Evolutionary conservation across 2,113 vertebrate species (phyloP).

Genomic region (Leptobrachium leishanense): DNA sequence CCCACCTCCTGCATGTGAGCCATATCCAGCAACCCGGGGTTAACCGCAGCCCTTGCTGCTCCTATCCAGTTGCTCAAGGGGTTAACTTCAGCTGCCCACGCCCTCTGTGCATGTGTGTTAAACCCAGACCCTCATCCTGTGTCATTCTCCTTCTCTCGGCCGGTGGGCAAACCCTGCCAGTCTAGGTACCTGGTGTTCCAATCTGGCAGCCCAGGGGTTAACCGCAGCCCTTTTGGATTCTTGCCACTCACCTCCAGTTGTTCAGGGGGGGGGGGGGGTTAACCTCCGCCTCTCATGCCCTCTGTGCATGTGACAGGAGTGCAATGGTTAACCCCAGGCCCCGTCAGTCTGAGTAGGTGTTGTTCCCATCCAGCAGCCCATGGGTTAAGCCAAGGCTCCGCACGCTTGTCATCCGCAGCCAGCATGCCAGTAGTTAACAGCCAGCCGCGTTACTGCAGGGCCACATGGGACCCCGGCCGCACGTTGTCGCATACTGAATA

Average conservation of each 20-base stretch:
- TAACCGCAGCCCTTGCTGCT: too few species aligned
- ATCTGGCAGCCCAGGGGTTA: conserved; percentile 30
- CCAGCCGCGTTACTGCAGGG: neutral
- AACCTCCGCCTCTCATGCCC: neutral
- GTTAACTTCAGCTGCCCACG: too few species aligned
- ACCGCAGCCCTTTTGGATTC: neutral
- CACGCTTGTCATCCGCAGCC: neutral
- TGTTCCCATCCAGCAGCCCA: neutral
- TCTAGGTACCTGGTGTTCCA: neutral
- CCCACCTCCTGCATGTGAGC: too few species aligned
- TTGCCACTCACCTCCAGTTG: too few species aligned
- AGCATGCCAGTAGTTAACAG: conserved; percentile 20
- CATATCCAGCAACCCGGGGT: too few species aligned
- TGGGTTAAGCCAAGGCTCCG: neutral
- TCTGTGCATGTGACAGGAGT: neutral
- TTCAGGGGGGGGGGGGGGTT: too few species aligned
- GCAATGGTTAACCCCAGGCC: too few species aligned
- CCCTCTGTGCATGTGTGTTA: too few species aligned
- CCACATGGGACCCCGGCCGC: neutral
- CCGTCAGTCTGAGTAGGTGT: neutral
- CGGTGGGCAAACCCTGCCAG: neutral
- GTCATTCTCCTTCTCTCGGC: conserved; percentile 8
- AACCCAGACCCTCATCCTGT: neutral
- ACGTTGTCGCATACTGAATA: conserved; percentile 39
- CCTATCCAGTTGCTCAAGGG: too few species aligned